A percentile compares a stretch with the other conserved stretches of the same genome.
phyloP scores from a whole-genome alignment of 1,140 invertebrate genomes.

The Sitophilus oryzae region DNA sequence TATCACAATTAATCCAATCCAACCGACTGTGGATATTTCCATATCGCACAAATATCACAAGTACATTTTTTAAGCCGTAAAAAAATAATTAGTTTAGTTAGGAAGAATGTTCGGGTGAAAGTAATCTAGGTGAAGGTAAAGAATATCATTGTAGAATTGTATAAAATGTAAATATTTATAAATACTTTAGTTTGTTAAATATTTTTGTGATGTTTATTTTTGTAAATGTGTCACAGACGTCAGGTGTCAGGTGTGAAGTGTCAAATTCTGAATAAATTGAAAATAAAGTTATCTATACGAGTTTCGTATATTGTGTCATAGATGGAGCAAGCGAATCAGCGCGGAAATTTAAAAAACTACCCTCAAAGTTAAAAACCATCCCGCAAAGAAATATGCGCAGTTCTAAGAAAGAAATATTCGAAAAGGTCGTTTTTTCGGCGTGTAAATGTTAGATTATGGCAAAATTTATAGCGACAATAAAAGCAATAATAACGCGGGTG shows the following conservation, averaged over 20 bases:
- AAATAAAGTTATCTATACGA: not conserved
- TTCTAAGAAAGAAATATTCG: constrained; percentile 1
- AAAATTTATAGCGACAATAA: constrained; percentile 70
- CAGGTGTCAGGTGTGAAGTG: too few species aligned
- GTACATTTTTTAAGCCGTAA: not conserved
- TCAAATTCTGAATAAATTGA: not conserved
- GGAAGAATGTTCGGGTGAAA: too few species aligned
- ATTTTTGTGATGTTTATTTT: not conserved
- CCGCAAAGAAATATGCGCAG: not conserved
- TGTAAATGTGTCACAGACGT: not conserved
- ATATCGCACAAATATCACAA: constrained; percentile 11
- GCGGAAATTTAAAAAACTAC: not conserved
- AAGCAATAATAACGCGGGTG: constrained; percentile 71
- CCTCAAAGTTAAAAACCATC: not conserved
- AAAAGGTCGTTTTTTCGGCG: not conserved
- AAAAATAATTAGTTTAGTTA: too few species aligned
- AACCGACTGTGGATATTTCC: constrained; percentile 27
- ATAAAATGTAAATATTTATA: not conserved
- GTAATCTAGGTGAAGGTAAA: too few species aligned
- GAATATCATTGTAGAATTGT: too few species aligned
- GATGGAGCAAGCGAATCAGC: not conserved
- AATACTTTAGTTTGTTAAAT: not conserved
- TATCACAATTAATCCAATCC: constrained; percentile 36
- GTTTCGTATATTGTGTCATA: not conserved
- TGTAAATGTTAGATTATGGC: constrained; percentile 46